phyloP scores from a whole-genome alignment of 2,113 vertebrate genomes.

The Notiomystis cincta region DNA sequence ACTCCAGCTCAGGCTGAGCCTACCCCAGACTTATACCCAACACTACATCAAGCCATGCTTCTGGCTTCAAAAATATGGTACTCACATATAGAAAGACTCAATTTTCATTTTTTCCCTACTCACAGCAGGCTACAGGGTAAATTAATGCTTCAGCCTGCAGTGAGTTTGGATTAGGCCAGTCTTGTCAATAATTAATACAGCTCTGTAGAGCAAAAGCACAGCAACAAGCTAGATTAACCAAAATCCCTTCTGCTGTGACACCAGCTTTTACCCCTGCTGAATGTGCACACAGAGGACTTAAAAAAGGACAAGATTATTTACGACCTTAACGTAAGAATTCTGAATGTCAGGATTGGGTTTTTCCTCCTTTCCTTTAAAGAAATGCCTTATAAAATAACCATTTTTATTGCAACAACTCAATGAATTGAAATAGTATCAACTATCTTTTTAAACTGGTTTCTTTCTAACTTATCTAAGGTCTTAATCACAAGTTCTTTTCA shows the following conservation, averaged over 20 bases:
- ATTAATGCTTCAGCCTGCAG: neutral
- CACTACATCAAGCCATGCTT: neutral
- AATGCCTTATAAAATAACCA: neutral
- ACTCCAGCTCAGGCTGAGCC: neutral
- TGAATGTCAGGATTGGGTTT: neutral
- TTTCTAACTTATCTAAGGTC: neutral
- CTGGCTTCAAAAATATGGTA: neutral
- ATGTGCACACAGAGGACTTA: neutral
- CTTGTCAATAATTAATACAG: constrained; percentile 33
- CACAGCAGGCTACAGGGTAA: neutral
- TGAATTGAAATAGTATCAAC: neutral
- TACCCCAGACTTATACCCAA: neutral
- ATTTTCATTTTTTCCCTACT: neutral
- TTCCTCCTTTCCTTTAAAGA: neutral
- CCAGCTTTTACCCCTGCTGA: neutral
- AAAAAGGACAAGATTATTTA: neutral
- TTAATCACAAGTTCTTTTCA: neutral
- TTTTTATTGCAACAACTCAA: neutral
- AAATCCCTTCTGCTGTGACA: neutral
- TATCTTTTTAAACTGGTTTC: neutral
- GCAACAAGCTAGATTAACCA: constrained; percentile 7
- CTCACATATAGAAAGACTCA: neutral
- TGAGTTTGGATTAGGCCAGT: neutral
- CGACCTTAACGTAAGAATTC: neutral
- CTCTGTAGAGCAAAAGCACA: neutral